Base-by-base conservation (phyloP, 2,797 vertebrate species). In the Rhadinocentrus ornatus region DNA sequence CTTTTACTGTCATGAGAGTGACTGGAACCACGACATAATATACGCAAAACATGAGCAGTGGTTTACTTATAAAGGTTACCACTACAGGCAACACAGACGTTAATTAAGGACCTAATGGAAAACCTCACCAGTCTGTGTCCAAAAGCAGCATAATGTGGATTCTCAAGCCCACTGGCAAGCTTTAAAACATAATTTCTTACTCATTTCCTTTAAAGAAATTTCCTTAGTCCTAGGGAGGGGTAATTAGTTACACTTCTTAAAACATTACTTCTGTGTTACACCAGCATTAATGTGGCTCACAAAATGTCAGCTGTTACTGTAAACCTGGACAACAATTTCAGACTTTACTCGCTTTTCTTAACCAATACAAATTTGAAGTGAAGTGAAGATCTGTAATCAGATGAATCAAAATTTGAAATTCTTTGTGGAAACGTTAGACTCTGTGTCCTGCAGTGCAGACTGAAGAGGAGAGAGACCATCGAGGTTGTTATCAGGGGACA, bases 61-160 rank as follows among this genome's bases (percentile, higher is more conserved):
- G 66, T 69, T 64, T 71, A 15, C 66, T 70, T 73, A 22, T 66
- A 76, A 85, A 80, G 68, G 62, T 73, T 68, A 69, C 26, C 1
- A 68, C 85, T 81, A 54, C 61, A 74, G 73, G 77, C 77, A 66
- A 29, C 50, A 58, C 52, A 71, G 41, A 65, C 31, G 66, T 68
- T 81, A 71, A 83, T 83, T 74, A 72, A 69, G 48, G 39, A 78
- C 69, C 8, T 69, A 77, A 80, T 76, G 62, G 82, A 75, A 78
- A 77, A 79, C 68, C 71, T 56, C 9, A 27, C 39, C 44, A 18
- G 37, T 67, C 32, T 66, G 59, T 6, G 24, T 71, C 61, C 41
- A 75, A 56, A 71, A 73, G 69, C 80, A 66, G 32, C 31, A 62
- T 64, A 58, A 31, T 56, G 31, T 70, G 75, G 69, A 69, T 59